These are phyloP conservation scores for Gavialis gangeticus DNA, from an alignment of 2,113 vertebrate species.

Conservation along the genomic window DNA sequence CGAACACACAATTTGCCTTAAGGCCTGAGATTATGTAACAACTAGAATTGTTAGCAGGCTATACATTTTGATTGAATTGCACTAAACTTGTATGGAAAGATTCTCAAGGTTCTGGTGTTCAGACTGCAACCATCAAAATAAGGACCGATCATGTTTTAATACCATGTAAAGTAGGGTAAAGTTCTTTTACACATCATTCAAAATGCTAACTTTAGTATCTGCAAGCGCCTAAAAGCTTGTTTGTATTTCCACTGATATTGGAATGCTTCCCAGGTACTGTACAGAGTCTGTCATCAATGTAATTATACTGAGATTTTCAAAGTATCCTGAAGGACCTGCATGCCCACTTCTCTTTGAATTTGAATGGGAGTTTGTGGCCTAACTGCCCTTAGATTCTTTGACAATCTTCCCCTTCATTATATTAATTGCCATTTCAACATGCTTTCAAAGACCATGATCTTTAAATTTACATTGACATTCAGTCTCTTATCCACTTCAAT, in stretches of 20 bases:
- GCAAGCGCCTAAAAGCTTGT: neutral
- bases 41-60: too few relatives aligned
- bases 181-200: neutral
- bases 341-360: slow-evolving; percentile 11
- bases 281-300: neutral
- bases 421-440: neutral
- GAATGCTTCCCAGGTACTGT: slow-evolving; percentile 1
- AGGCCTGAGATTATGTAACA: too few relatives aligned
- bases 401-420: slow-evolving; percentile 33
- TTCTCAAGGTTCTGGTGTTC: neutral
- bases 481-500: neutral
- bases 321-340: neutral
- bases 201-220: neutral
- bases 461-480: neutral
- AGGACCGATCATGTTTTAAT: neutral
- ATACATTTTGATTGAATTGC: too few relatives aligned
- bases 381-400: slow-evolving; percentile 18
- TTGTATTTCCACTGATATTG: slow-evolving; percentile 6
- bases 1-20: too few relatives aligned
- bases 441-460: slow-evolving; percentile 16
- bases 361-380: neutral
- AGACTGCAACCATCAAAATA: neutral
- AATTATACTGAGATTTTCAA: neutral
- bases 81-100: neutral
- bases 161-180: neutral